Evolutionary conservation across 2,113 vertebrate genomes (phyloP), one percentile per base, ranked within the genome.

Genomic region (Conger conger): DNA sequence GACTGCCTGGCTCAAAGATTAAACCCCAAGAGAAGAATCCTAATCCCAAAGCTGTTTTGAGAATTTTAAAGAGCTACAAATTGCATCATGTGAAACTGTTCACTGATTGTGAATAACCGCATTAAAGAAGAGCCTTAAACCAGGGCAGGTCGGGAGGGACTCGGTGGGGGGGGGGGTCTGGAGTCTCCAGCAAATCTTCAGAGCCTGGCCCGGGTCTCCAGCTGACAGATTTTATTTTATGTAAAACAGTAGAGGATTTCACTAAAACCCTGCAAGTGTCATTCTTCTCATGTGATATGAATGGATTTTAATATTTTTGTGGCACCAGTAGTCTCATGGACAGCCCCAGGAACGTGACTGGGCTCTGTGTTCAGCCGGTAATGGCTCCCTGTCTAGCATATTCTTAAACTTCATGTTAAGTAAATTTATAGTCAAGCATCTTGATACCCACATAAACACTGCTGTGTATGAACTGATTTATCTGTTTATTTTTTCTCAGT

Each of bases 11-110:
- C 33, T 73, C 27, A 33, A 5, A 30, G 68, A 73, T 88, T 78
- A 76, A 45, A 86, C 53, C 77, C 77, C 23, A 42, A 82, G 42
- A 79, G 76, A 63, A 78, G 84, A 85, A 85, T 88, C 87, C 63
- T 82, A 87, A 88, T 87, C 73, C 50, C 42, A 88, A 84, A 79
- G 30, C 80, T 36, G 16, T 30, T 78, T 82, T 86, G 78, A 81
- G 73, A 79, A 40, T 45, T 42, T 83, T 63, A 42, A 30, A 30
- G 50, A 84, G 83, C 63, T 85, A 86, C 8, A 45, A 42, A 63
- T 78, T 54, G 33, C n/a, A 33, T 11, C 38, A 63, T 53, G 20
- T 16, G 30, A 80, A 84, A 77, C 38, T n/a, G 38, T 85, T 83
- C 53, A 83, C 79, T 45, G 79, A 83, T 20, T 79, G 54, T 79